Evolutionary conservation across 2,797 vertebrate species (phyloP), one percentile per base, ranked within the genome.

Genomic region (Siniperca obscura): DNA sequence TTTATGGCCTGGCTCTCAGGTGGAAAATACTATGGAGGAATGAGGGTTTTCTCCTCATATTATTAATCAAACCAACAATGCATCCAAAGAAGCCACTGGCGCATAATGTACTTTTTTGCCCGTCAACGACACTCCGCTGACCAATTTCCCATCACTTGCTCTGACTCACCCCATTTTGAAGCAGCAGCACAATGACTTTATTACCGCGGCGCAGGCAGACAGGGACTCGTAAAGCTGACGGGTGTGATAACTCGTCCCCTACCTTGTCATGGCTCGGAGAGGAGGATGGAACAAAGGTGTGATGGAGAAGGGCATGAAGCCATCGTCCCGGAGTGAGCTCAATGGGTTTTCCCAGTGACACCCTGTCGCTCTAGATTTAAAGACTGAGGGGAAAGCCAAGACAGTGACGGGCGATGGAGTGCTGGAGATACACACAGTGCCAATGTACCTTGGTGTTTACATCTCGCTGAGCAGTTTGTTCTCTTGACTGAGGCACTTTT

Each of bases 171-270:
- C 87, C 83, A 82, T 90, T 93, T 91, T 86, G 87, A 87, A 90
- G 90, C 78, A 92, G 90, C 93, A 76, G 90, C 81, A 80, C 69
- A 61, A 82, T 57, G 83, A 82, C 87, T 94, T 95, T 93, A 95
- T 95, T 92, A 93, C 92, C 84, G 38, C 75, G 25, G 84, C 86
- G 70, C 83, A n/a, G 77, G 85, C 90, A 89, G 93, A 93, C 88
- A 40, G 94, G 86, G 94, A 93, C 90, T 90, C 92, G 87, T 94
- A 95, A 95, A 94, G 90, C 92, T 92, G 94, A 94, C 90, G 84
- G 91, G 84, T 59, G 91, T 81, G 92, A 95, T 94, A 94, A 93
- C 93, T 93, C 88, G 87, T 91, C 89, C 84, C 62, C 81, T 90
- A 76, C 90, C 91, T 93, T 91, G 94, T 93, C 93, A 83, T 78